Base-by-base conservation (phyloP, 2,113 vertebrate genomes). In the Salvelinus alpinus region DNA sequence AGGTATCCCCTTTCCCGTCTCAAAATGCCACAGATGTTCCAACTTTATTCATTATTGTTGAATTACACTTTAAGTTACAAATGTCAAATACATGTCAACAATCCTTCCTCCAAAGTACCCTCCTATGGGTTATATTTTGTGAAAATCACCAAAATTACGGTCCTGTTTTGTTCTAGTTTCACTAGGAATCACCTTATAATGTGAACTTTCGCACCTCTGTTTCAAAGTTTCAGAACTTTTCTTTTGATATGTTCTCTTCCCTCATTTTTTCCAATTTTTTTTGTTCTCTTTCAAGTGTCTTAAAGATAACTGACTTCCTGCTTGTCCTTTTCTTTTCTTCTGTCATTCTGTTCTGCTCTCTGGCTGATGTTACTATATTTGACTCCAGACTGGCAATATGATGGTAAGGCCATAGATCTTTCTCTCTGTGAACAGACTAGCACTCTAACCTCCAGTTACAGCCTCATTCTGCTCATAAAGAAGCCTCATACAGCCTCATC, bases 361-460 rank as follows among this genome's bases (percentile, higher is more conserved):
- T 25, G 11, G 51, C 92, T 92, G 94, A 82, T 87, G 83, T 92
- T 89, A 93, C 90, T 93, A 85, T 93, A 91, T 93, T 93, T 92
- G 91, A 91, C 92, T 94, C 85, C 95, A 99, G 97, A 99, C 91
- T 98, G 97, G 97, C 96, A 99, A 92, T 99, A 98, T 88, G 97
- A 99, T 93, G 98, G 98, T 99, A 97, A 98, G 97, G 94, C 85
- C 73, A 81, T 82, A 84, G 84, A 89, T 70, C 31, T 78, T 65
- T 81, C 8, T 14, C 38, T 70, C 38, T 74, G 34, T 78, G 24
- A 70, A 65, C 66, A 78, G 76, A 64, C 77, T 77, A 8, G 59
- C 59, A 11, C 8, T 62, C 59, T 62, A 8, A 13, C n/a, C n/a
- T 22, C 13, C n/a, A 9, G 59, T 22, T 5, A 22, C 59, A 62